These are phyloP conservation scores for Leptinotarsa tumamoca DNA, from an alignment of 2,888 invertebrate genomes.

Conservation along the genomic window DNA sequence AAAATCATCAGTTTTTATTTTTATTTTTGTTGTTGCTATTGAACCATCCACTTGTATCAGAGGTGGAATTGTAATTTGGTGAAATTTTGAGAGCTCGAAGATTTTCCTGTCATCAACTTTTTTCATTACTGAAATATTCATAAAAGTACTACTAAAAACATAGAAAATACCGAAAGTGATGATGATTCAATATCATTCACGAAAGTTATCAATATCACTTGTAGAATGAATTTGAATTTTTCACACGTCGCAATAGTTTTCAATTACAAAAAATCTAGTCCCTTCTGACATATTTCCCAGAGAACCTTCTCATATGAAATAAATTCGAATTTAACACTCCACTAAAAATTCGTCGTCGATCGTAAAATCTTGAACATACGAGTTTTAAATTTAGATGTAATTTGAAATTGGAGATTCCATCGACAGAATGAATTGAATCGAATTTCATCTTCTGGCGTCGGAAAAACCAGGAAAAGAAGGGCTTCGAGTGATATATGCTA, in stretches of 20 bases:
- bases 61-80: no score
- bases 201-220: no score
- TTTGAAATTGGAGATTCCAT: not conserved
- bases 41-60: no score
- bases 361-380: not conserved
- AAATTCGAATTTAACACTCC: not conserved
- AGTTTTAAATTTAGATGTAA: not conserved
- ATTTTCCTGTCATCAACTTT: no score
- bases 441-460: not conserved
- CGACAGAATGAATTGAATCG: conserved; percentile 6
- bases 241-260: not conserved
- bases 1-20: no score
- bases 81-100: no score
- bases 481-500: not conserved
- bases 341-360: not conserved
- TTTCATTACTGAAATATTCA: no score
- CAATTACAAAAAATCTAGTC: not conserved
- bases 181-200: no score
- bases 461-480: not conserved
- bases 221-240: no score
- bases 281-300: not conserved
- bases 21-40: no score
- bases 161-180: no score
- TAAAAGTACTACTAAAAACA: no score
- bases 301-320: not conserved